These are phyloP conservation scores for Otolemur garnettii DNA, from an alignment of 2,113 vertebrate genomes.

Conservation along the genomic window DNA sequence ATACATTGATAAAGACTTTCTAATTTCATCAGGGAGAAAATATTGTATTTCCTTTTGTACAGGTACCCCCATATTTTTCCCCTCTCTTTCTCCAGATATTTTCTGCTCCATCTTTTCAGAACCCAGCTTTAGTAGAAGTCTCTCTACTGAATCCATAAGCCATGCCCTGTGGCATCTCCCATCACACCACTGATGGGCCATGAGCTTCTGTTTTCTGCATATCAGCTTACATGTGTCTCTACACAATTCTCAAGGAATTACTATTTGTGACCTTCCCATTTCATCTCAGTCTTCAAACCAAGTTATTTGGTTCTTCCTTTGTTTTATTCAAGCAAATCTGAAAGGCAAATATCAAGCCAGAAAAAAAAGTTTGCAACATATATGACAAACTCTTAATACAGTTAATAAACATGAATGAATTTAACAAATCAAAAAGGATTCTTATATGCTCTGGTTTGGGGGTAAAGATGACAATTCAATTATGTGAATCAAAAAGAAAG, in stretches of 20 bases:
- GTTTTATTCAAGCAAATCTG: not conserved
- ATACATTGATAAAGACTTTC: not conserved
- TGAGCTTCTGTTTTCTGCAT: not conserved
- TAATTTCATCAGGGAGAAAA: not conserved
- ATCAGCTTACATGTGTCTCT: not conserved
- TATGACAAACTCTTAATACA: not conserved
- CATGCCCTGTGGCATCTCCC: not conserved
- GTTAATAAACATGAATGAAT: constrained; percentile 44
- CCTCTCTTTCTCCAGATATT: not conserved
- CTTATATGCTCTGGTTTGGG: not conserved
- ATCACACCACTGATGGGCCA: not conserved
- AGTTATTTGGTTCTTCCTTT: not conserved
- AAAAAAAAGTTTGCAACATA: not conserved
- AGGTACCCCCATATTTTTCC: not conserved
- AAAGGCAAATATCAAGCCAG: not conserved
- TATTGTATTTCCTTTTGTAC: not conserved
- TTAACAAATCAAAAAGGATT: constrained; percentile 26
- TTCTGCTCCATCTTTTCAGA: not conserved
- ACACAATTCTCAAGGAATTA: not conserved
- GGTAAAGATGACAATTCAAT: constrained; percentile 1
- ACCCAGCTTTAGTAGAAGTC: not conserved
- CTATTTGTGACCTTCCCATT: not conserved
- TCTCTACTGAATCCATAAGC: not conserved
- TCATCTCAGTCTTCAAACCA: constrained; percentile 34
- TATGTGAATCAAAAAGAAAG: constrained; percentile 29